Evolutionary conservation across 2,888 invertebrate genomes (phyloP), one percentile per base, ranked within the genome.

Genomic region (Parapristionchus giblindavisi): DNA sequence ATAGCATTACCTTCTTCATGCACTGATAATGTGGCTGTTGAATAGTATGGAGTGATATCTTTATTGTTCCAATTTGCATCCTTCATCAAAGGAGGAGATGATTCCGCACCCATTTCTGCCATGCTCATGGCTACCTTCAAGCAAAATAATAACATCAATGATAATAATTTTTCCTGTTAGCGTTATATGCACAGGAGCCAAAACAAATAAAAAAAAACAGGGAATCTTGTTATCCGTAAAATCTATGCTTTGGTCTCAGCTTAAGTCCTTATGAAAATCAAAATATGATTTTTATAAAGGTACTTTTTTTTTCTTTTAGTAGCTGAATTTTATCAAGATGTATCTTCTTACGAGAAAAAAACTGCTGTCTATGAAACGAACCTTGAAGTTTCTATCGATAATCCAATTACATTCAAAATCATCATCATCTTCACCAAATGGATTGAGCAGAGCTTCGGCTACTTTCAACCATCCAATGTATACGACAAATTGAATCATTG

Each of bases 401-500:
- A 75, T 61, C 75, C 75, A 75, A 70, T 70, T 75, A 40, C 75
- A 75, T 17, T 75, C 75, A 48, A 75, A 75, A 27, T 75, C 75
- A 32, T 75, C 75, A n/a, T 75, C 75, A 38, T 75, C 75, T 29
- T 43, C 61, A 21, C 75, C 75, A 27, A 75, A 75, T 34, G 75
- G 75, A 51, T 75, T 75, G 51, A 75, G 61, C 2, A 75, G 61
- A 32, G 75, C 75, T 24, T 75, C 75, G 32, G 75, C 75, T 3
- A 75, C 76, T 43, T 76, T 76, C 71, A 76, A 52, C 76, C 76
- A 76, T 51, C 76, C 76, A 43, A 76, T 61, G 56, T 76, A 76
- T 8, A 76, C 54, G 1, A 71, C 71, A 48, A 76, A 76, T 70
- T 76, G 76, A 17, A 76, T 61, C 40, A 76, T 54, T 14, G 71